Percentiles rank a stretch among this genome's conserved stretches.
These are phyloP conservation scores for Drosophila lacertosa DNA, from an alignment of 1,140 invertebrate genomes.

Conservation along the genomic window DNA sequence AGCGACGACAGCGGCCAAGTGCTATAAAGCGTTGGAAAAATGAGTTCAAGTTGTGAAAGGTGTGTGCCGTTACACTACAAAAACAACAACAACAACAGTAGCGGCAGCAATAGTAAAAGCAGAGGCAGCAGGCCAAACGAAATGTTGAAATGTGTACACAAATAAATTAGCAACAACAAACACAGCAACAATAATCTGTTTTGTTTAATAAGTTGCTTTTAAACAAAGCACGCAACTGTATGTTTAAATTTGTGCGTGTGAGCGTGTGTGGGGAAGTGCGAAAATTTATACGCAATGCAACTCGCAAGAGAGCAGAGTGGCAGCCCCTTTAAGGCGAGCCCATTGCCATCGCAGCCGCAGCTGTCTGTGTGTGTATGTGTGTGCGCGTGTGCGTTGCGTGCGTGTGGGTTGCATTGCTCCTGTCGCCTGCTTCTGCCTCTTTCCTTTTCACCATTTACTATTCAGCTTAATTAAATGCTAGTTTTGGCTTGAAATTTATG, in stretches of 20 bases:
- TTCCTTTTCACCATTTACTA: conserved; percentile 34
- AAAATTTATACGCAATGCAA: conserved; percentile 50
- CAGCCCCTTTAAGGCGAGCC: conserved; percentile 45
- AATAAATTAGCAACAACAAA: conserved; percentile 52
- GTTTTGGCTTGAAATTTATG: conserved; percentile 59
- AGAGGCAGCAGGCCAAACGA: conserved; percentile 41
- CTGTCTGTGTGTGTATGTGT: conserved; percentile 33
- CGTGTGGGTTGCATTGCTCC: conserved; percentile 33
- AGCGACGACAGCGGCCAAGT: conserved; percentile 47
- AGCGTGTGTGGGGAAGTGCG: conserved; percentile 41
- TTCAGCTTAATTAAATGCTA: conserved; percentile 56
- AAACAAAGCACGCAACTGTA: conserved; percentile 46
- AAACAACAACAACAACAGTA: conserved; percentile 38
- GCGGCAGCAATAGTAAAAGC: conserved; percentile 31
- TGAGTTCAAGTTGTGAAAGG: conserved; percentile 84
- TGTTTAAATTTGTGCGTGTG: background rate
- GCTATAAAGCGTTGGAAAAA: conserved; percentile 78
- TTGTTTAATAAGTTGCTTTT: conserved; percentile 63
- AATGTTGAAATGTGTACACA: conserved; percentile 76
- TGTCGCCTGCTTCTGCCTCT: conserved; percentile 2
- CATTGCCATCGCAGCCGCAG: conserved; percentile 26
- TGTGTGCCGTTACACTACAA: conserved; percentile 76
- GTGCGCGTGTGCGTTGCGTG: conserved; percentile 26
- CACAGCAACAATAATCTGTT: conserved; percentile 60
- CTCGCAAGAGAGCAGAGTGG: conserved; percentile 14